phyloP scores from a whole-genome alignment of 1,140 invertebrate genomes.

The Nymphalis io region DNA sequence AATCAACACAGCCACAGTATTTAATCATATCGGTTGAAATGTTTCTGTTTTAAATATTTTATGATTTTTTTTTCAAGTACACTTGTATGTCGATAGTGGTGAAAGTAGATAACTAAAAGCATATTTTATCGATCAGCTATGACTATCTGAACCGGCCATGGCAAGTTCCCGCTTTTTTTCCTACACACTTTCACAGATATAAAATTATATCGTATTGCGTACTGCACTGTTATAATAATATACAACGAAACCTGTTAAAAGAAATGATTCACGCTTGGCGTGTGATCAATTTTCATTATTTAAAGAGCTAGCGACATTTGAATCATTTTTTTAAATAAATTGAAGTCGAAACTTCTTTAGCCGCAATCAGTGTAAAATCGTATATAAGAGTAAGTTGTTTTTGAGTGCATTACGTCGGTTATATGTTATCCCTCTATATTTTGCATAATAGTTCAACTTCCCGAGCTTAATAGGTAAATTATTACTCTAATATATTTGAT shows the following conservation, averaged over 20 bases:
- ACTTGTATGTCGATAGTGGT: background rate
- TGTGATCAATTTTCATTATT: slow-evolving; percentile 22
- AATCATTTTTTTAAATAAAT: slow-evolving; percentile 6
- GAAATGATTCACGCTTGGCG: slow-evolving; percentile 12
- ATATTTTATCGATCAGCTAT: background rate
- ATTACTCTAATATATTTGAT: too few relatives aligned
- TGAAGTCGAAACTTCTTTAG: too few relatives aligned
- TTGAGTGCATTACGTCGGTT: too few relatives aligned
- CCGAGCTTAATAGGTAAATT: too few relatives aligned
- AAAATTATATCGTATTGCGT: slow-evolving; percentile 15
- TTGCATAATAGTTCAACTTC: too few relatives aligned
- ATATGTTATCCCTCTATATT: too few relatives aligned
- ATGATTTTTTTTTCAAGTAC: background rate
- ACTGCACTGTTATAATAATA: slow-evolving; percentile 4
- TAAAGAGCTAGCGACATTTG: slow-evolving; percentile 6
- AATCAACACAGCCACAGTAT: too few relatives aligned
- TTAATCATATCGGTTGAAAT: too few relatives aligned
- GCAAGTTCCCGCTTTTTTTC: background rate
- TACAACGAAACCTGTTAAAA: background rate
- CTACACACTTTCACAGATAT: slow-evolving; percentile 25
- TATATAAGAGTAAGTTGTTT: too few relatives aligned
- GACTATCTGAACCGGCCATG: background rate
- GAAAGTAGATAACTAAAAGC: background rate
- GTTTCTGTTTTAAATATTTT: background rate
- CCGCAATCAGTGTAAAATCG: too few relatives aligned